A percentile compares a stretch with the other conserved stretches of the same genome.
These are phyloP conservation scores for Chymomyza procnemis DNA, from an alignment of 2,888 invertebrate genomes.

Conservation along the genomic window DNA sequence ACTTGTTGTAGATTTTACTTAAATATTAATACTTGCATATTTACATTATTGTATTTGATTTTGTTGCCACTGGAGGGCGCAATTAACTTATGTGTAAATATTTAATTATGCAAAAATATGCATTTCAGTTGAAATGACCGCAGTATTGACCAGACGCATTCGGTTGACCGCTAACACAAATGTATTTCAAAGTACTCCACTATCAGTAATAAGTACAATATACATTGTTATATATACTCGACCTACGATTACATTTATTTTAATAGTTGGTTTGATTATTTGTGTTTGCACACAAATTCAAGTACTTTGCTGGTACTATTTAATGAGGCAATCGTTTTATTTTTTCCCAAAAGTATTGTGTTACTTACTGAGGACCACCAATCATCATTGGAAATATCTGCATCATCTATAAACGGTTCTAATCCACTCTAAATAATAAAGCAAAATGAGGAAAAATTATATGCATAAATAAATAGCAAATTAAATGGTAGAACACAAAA, in stretches of 20 bases:
- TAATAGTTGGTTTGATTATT: not conserved
- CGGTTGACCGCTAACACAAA: not conserved
- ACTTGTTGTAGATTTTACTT: constrained; percentile 21
- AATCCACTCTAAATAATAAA: constrained; percentile 28
- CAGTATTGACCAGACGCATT: constrained; percentile 18
- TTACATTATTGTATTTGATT: not conserved
- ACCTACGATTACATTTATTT: not conserved
- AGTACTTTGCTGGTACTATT: not conserved
- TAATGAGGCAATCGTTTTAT: too few relatives aligned
- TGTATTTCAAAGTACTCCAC: constrained; percentile 19
- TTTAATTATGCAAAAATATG: constrained; percentile 40
- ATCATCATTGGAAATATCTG: constrained; percentile 39
- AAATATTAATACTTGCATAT: not conserved
- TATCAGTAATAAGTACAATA: constrained; percentile 25
- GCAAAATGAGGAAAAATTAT: constrained; percentile 15
- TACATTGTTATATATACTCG: constrained; percentile 1
- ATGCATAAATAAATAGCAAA: constrained; percentile 16
- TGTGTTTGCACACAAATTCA: not conserved
- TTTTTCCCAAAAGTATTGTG: not conserved
- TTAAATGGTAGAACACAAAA: constrained; percentile 6
- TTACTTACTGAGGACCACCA: constrained; percentile 41
- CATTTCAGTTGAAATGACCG: constrained; percentile 5
- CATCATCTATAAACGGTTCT: constrained; percentile 32
- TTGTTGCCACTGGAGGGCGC: constrained; percentile 12
- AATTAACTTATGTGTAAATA: constrained; percentile 40